phyloP scores from a whole-genome alignment of 2,797 vertebrate species.

The Sciurus vulgaris region DNA sequence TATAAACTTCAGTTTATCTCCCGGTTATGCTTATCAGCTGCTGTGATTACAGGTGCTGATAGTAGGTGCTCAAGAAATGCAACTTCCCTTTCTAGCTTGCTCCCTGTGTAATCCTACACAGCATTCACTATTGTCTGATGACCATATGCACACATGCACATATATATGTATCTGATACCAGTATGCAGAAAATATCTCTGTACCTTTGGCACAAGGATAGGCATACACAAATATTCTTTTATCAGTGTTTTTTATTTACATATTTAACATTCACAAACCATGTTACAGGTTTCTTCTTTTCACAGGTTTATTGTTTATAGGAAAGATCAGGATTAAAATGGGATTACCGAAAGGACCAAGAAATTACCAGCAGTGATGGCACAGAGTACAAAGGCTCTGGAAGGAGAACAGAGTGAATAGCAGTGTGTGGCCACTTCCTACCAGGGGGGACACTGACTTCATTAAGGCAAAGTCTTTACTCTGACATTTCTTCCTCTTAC shows the following conservation, averaged over 20 bases:
- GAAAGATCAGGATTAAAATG: constrained; percentile 65
- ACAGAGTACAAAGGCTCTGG: constrained; percentile 13
- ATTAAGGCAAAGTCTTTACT: constrained; percentile 65
- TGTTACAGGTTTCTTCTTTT: constrained; percentile 68
- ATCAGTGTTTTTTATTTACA: constrained; percentile 75
- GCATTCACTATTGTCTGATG: not conserved
- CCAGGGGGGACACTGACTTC: not conserved
- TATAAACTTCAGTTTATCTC: not conserved
- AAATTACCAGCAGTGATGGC: constrained; percentile 22
- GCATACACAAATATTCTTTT: not conserved
- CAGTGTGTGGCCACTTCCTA: not conserved
- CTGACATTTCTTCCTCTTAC: constrained; percentile 3
- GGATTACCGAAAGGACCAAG: not conserved
- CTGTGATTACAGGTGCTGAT: not conserved
- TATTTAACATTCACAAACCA: constrained; percentile 70
- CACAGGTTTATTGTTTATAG: constrained; percentile 69
- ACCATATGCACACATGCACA: not conserved
- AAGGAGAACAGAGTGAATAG: constrained; percentile 36
- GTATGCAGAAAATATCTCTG: constrained; percentile 8
- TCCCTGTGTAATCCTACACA: not conserved
- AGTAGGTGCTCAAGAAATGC: constrained; percentile 4
- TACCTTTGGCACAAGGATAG: constrained; percentile 47
- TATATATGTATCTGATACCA: not conserved
- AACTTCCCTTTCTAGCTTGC: constrained; percentile 55
- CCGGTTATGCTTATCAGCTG: not conserved